Conservation (phyloP, 2,113 vertebrate species). For the Leptobrachium leishanense region DNA sequence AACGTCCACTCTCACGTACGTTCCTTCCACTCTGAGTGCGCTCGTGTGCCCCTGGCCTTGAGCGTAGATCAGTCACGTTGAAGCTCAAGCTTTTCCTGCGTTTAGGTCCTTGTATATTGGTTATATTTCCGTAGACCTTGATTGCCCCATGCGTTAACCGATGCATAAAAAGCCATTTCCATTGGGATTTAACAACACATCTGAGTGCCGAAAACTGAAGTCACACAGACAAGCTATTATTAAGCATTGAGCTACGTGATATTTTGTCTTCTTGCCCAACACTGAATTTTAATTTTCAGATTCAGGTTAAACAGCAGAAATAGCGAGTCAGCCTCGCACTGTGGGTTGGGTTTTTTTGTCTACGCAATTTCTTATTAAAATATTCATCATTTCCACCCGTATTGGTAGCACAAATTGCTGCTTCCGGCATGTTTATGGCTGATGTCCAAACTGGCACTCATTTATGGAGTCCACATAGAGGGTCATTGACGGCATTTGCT, state of each 20-base stretch:
- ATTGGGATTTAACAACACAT: neutral
- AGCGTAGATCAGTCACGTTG: too few species aligned
- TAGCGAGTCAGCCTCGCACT: neutral
- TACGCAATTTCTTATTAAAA: slow-evolving; percentile 2
- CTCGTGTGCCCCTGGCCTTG: too few species aligned
- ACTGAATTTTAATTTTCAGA: slow-evolving; percentile 1
- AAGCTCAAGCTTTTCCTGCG: too few species aligned
- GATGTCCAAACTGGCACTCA: neutral
- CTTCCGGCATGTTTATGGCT: slow-evolving; percentile 1
- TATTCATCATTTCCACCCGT: neutral
- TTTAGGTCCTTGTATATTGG: too few species aligned
- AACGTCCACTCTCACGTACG: too few species aligned
- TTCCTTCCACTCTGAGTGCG: too few species aligned
- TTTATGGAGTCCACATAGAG: neutral
- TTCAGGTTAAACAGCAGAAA: slow-evolving; percentile 5
- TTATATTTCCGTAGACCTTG: too few species aligned
- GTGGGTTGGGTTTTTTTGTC: neutral
- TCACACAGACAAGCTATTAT: slow-evolving; percentile 10
- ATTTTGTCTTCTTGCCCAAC: neutral
- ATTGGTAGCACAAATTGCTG: neutral
- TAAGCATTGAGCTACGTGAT: slow-evolving; percentile 11
- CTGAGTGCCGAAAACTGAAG: slow-evolving; percentile 14
- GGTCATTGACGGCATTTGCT: neutral
- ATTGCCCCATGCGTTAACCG: too few species aligned
- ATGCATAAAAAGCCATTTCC: too few species aligned